These are phyloP conservation scores for Hetaerina titia DNA, from an alignment of 2,888 invertebrate species.

Conservation along the genomic window DNA sequence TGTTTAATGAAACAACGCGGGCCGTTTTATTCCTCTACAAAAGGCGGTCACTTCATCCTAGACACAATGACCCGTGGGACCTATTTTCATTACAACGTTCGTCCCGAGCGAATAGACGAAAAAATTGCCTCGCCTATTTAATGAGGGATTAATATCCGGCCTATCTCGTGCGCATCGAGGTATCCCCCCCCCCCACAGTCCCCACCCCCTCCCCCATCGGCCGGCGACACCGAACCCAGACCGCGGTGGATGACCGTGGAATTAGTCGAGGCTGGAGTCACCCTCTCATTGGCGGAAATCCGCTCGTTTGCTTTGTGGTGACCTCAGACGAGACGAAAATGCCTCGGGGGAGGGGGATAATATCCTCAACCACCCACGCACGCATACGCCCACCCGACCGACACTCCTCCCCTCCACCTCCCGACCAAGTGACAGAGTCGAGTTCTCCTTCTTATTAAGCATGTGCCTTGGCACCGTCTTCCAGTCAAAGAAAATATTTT, in stretches of 20 bases:
- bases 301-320: slow-evolving; percentile 12
- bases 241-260: neutral
- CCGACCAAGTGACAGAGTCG: neutral
- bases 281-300: slow-evolving; percentile 40
- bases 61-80: neutral
- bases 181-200: neutral
- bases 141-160: neutral
- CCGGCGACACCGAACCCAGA: too few species aligned
- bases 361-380: neutral
- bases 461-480: neutral
- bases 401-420: neutral
- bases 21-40: neutral
- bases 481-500: neutral
- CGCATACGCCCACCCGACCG: neutral
- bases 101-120: neutral
- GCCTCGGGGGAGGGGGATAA: neutral
- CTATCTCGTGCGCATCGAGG: neutral
- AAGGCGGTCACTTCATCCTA: neutral
- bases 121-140: neutral
- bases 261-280: slow-evolving; percentile 2
- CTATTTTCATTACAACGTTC: neutral
- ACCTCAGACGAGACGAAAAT: neutral
- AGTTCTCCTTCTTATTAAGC: neutral
- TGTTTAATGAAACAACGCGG: neutral
- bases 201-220: too few species aligned